Conservation (phyloP, 2,113 vertebrate genomes). For the Polypterus senegalus region DNA sequence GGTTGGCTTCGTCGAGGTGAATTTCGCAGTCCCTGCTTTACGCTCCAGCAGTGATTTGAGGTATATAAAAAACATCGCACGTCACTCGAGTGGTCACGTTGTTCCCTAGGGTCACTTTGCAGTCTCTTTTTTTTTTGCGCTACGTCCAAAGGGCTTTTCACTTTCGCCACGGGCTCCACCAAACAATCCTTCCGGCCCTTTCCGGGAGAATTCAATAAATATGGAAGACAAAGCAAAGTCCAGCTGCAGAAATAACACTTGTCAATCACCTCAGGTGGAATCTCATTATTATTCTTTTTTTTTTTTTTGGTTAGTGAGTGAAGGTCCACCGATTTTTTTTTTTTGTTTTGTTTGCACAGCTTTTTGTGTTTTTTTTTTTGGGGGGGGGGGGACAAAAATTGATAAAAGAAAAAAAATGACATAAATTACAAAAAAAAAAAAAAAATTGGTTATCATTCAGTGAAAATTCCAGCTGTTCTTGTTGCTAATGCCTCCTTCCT, state of each 20-base stretch:
- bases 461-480: no score
- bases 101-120: slow-evolving; percentile 35
- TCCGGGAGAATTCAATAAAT: slow-evolving; percentile 54
- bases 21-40: slow-evolving; percentile 42
- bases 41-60: slow-evolving; percentile 58
- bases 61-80: slow-evolving; percentile 48
- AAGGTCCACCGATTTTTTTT: slow-evolving; percentile 12
- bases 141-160: slow-evolving; percentile 49
- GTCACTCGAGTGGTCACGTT: slow-evolving; percentile 27
- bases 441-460: no score
- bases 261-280: slow-evolving; percentile 39
- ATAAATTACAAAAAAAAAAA: no score
- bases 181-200: slow-evolving; percentile 28
- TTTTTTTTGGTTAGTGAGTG: slow-evolving; percentile 1
- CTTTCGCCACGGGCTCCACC: neutral
- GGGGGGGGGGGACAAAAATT: no score
- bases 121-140: slow-evolving; percentile 41
- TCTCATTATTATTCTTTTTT: neutral
- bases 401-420: no score
- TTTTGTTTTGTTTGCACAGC: neutral
- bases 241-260: slow-evolving; percentile 39
- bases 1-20: no score
- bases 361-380: no score
- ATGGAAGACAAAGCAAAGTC: slow-evolving; percentile 63
- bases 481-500: no score